Base-by-base conservation (phyloP, 2,797 vertebrate genomes). In the Telmatherina bonti region DNA sequence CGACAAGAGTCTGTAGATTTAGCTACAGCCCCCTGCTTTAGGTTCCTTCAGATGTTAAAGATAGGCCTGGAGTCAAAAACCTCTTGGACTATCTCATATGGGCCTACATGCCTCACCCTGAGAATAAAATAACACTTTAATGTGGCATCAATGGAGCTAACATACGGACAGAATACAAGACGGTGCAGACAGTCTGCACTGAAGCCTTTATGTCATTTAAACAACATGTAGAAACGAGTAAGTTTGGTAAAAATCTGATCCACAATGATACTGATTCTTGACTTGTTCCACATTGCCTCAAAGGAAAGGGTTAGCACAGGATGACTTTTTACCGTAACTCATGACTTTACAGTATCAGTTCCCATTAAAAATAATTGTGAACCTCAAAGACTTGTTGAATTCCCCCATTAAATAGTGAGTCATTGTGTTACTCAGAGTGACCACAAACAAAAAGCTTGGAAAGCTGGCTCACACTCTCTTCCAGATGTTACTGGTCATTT, bases 61-160 rank as follows among this genome's bases (percentile, higher is more conserved):
- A 95, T 94, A 93, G 89, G 82, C 85, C 91, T 89, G 84, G 83
- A 87, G 91, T 93, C 89, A 91, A 90, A 95, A 84, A 87, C 57
- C 75, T 59, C 92, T 85, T 88, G 87, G 84, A 94, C 92, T 92
- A 82, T 94, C 94, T 94, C 90, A 89, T 87, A 85, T 26, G 22
- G 85, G 87, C 71, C 66, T 84, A 82, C 84, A 67, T 78, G 58
- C 78, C 55, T 68, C 66, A 55, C 80, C 71, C 82, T 83, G 61
- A 74, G 84, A 84, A 81, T 51, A 76, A 81, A 83, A 76, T 57
- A 62, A 26, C 7, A 52, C 52, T 62, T 63, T 74, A 62, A 74
- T 77, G 35, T 35, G n/a, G 73, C 38, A 68, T 20, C 30, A 52
- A 10, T 72, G 30, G 33, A 57, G 62, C 3, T 11, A 12, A 51